These are phyloP conservation scores for Lasius fuliginosus DNA, from an alignment of 2,888 invertebrate genomes.

Conservation along the genomic window DNA sequence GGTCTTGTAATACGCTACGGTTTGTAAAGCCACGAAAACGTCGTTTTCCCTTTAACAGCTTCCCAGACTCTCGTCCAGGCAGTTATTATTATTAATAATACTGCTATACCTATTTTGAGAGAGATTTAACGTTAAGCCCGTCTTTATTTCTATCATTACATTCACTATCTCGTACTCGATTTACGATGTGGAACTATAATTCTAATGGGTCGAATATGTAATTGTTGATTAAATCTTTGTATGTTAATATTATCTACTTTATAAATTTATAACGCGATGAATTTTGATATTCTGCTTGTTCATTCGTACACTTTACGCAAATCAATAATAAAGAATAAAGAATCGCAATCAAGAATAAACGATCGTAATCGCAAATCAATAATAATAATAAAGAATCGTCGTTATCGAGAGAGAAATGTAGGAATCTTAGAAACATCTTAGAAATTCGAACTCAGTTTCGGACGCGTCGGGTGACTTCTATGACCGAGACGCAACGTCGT, in stretches of 20 bases:
- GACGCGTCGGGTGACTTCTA: neutral
- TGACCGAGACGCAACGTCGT: constrained; percentile 30
- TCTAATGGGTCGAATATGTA: neutral
- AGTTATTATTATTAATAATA: constrained; percentile 66
- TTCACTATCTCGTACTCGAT: neutral
- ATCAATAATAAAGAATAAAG: neutral
- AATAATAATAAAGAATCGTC: neutral
- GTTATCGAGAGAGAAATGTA: neutral
- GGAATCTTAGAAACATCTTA: neutral
- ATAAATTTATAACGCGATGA: constrained; percentile 8
- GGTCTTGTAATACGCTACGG: constrained; percentile 48
- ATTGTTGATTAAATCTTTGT: neutral
- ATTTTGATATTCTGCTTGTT: neutral
- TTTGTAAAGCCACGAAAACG: constrained; percentile 63
- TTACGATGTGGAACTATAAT: constrained; percentile 14
- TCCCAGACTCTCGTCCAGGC: constrained; percentile 44
- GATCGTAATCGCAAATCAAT: neutral
- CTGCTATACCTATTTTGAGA: constrained; percentile 44
- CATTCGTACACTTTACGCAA: neutral
- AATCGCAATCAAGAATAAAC: too few relatives aligned
- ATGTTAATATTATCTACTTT: neutral
- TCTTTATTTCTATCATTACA: neutral
- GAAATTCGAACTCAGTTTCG: constrained; percentile 4
- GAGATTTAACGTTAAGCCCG: constrained; percentile 42
- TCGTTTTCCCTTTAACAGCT: constrained; percentile 63